Percentiles rank a stretch among this genome's conserved stretches.
Evolutionary conservation across 35 echinoderm and acorn worm species (phyloP).

Genomic region (Ptychodera flava): DNA sequence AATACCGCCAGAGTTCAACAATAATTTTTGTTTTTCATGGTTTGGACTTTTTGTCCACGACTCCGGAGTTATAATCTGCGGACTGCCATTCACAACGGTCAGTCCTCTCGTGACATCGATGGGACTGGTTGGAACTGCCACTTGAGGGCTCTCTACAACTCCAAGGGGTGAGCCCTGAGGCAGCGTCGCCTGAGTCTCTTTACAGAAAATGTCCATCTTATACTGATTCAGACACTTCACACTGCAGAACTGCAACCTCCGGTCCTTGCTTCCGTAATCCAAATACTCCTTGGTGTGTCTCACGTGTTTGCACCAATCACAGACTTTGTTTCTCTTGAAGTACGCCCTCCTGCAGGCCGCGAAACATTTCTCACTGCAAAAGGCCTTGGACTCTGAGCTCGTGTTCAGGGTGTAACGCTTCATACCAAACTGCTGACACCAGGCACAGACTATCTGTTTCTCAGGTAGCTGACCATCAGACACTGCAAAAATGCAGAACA

Average conservation of each 20-base stretch:
- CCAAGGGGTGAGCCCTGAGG: not conserved
- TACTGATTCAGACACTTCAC: conserved; percentile 66
- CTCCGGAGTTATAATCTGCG: not conserved
- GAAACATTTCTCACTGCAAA: conserved; percentile 97
- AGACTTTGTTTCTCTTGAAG: conserved; percentile 69
- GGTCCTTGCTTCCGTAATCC: conserved; percentile 26
- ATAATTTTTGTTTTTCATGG: not conserved
- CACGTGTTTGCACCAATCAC: conserved; percentile 74
- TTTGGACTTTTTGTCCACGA: not conserved
- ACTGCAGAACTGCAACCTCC: conserved; percentile 77
- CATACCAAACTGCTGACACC: conserved; percentile 74
- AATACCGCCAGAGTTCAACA: not conserved
- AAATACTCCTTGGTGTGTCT: conserved; percentile 61
- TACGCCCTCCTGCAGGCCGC: conserved; percentile 63
- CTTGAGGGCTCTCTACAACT: not conserved
- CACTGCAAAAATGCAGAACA: not conserved
- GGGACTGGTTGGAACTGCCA: not conserved
- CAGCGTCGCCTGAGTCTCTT: conserved; percentile 15
- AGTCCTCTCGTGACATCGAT: not conserved
- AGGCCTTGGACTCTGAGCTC: conserved; percentile 65
- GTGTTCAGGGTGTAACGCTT: conserved; percentile 96
- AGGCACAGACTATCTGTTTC: conserved; percentile 68
- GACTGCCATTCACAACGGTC: not conserved
- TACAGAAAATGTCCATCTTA: conserved; percentile 48
- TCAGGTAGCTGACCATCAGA: not conserved